These are phyloP conservation scores for Netelia melanura DNA, from an alignment of 2,888 invertebrate species.

Conservation along the genomic window DNA sequence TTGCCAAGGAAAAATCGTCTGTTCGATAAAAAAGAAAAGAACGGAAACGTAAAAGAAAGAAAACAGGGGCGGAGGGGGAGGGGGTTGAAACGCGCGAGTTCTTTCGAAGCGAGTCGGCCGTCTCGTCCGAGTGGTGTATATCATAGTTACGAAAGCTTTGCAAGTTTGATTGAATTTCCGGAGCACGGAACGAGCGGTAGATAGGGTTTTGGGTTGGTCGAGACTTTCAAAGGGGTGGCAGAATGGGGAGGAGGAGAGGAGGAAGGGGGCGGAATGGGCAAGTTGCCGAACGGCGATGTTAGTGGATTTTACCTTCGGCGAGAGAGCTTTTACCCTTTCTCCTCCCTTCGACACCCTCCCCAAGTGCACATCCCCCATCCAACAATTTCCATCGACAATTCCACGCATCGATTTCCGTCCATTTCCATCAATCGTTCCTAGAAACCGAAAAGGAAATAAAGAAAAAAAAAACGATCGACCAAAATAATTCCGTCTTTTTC, in stretches of 20 bases:
- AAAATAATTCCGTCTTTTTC: constrained; percentile 51
- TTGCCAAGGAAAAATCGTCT: not conserved
- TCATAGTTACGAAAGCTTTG: constrained; percentile 73
- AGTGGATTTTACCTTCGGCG: constrained; percentile 39
- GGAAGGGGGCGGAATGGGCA: constrained; percentile 73
- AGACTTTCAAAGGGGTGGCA: not conserved
- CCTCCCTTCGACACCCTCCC: not conserved
- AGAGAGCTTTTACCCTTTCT: constrained; percentile 42
- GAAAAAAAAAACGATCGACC: constrained; percentile 18
- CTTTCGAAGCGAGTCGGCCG: constrained; percentile 8
- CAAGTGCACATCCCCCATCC: constrained; percentile 2
- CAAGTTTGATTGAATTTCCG: constrained; percentile 80
- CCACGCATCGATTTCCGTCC: not conserved
- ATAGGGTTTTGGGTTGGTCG: constrained; percentile 32
- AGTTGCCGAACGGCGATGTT: constrained; percentile 70
- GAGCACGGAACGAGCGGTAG: constrained; percentile 34
- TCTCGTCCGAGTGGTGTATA: constrained; percentile 15
- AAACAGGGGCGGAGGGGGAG: not conserved
- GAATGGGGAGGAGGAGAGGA: not conserved
- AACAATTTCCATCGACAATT: not conserved
- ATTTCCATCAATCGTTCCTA: constrained; percentile 36
- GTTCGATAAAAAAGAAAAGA: not conserved
- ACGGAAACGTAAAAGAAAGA: not conserved
- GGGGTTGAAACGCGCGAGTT: not conserved
- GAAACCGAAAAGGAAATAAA: constrained; percentile 4